phyloP scores from a whole-genome alignment of 2,797 vertebrate genomes.

The Helarctos malayanus region DNA sequence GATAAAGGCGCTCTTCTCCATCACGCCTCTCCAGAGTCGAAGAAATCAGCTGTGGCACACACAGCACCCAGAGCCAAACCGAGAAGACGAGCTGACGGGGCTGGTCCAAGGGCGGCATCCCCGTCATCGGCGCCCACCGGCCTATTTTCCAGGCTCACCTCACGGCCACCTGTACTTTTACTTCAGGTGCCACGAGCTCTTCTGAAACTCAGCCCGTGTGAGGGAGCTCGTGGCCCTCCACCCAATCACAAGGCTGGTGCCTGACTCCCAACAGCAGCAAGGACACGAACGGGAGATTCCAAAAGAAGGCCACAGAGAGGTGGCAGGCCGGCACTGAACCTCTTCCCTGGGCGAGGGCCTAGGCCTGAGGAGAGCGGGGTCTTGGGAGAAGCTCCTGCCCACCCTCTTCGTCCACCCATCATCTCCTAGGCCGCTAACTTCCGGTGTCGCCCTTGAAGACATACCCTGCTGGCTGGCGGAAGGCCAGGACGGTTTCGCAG shows the following conservation, averaged over 20 bases:
- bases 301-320: background rate
- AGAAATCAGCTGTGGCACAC: background rate
- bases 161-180: accelerated
- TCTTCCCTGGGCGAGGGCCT: background rate
- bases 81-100: accelerated
- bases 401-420: no score
- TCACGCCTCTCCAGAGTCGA: no score
- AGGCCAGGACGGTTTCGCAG: background rate
- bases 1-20: background rate
- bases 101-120: background rate
- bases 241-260: background rate
- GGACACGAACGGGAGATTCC: background rate
- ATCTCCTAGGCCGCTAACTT: accelerated
- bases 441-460: background rate
- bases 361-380: accelerated
- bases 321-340: accelerated
- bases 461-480: background rate
- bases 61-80: accelerated
- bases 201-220: accelerated
- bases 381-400: background rate
- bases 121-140: accelerated
- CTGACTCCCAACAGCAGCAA: no score
- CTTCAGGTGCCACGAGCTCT: accelerated
- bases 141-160: accelerated
- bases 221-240: no score